Evolutionary conservation across 1,140 invertebrate genomes (phyloP), one percentile per base, ranked within the genome.

Genomic region (Magallana ariakensis): DNA sequence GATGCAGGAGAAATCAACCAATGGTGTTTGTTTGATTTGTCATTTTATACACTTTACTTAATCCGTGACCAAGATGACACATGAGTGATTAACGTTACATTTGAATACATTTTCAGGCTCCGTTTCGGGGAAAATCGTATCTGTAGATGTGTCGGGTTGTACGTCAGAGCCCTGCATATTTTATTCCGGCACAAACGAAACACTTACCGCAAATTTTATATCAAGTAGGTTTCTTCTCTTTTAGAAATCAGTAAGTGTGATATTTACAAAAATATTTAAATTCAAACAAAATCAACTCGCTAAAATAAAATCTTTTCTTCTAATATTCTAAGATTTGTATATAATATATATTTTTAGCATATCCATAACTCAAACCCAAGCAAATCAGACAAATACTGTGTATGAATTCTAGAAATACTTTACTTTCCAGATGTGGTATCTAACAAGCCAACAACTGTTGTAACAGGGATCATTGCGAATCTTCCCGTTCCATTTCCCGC

Each of bases 401-500:
- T 46, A 46, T 46, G 33, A 46, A 5, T 46, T 46, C 5, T 46
- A 4, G 33, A 46, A 46, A 46, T 46, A 46, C 33, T 46, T 46
- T 46, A 46, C 26, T 26, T 75, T 16, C 13, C 22, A 83, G 81
- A 55, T 83, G 81, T 55, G 16, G 54, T n/a, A n/a, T 56, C 81
- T 11, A 19, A 22, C 55, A 26, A 22, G 9, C 54, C 81, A 22
- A 83, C 54, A 55, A 83, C 54, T 2, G 13, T 19, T 13, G n/a
- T 83, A 56, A 55, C 81, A n/a, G 81, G 81, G 10, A 83, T 83
- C 81, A 83, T 83, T 56, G 54, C 53, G 16, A 54, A 54, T 54
- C 53, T 83, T 56, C 81, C 81, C 16, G 46, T 83, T 22, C 15
- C 54, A 13, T 83, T 83, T 83, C 81, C 81, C 16, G 81, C 56